Conservation (phyloP, 2,888 invertebrate species). For the Omphaloscelis lunosa region DNA sequence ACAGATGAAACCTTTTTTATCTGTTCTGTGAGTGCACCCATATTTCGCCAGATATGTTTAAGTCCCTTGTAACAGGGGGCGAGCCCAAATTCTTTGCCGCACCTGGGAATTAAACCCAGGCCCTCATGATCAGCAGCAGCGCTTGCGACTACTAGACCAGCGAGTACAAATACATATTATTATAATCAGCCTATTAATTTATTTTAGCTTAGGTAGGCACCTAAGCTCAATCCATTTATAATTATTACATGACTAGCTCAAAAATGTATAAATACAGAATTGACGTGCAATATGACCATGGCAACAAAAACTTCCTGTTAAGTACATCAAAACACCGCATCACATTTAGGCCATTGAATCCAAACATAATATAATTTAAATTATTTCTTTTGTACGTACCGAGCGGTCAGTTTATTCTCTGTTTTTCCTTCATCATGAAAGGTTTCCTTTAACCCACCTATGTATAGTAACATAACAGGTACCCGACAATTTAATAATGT, state of each 20-base stretch:
- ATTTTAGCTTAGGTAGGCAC: no score
- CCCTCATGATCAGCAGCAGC: no score
- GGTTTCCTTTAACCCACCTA: conserved; percentile 2
- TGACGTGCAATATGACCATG: conserved; percentile 10
- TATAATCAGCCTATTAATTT: background rate
- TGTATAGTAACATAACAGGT: conserved; percentile 16
- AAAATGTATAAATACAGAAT: background rate
- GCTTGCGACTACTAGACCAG: no score
- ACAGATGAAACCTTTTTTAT: no score
- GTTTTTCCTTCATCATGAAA: conserved; percentile 37
- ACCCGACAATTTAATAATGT: conserved; percentile 10
- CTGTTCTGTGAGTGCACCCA: no score
- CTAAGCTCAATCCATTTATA: background rate
- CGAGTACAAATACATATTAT: background rate
- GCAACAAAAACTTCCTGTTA: conserved; percentile 43
- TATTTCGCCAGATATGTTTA: no score
- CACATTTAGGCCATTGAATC: background rate
- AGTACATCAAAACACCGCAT: conserved; percentile 18
- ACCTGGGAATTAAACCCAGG: no score
- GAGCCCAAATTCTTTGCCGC: no score
- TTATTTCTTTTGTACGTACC: conserved; percentile 11
- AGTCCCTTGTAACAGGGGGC: no score
- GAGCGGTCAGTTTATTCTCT: background rate
- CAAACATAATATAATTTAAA: conserved; percentile 17
- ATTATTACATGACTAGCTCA: background rate